Percentiles rank a stretch among this genome's conserved stretches.
These are phyloP conservation scores for Carlito syrichta DNA, from an alignment of 2,113 vertebrate species.

Conservation along the genomic window DNA sequence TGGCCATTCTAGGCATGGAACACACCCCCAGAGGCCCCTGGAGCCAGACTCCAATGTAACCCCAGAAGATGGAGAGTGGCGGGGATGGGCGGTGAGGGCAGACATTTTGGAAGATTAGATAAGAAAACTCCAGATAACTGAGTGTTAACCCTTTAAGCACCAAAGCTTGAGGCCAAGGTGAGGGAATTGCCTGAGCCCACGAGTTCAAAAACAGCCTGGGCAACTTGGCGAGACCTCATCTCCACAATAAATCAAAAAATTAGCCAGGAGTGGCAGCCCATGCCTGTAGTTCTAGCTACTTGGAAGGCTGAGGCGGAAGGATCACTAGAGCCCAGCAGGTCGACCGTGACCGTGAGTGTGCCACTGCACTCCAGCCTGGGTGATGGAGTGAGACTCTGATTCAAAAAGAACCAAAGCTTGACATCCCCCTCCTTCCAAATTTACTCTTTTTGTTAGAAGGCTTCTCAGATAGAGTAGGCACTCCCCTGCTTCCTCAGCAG, in stretches of 20 bases:
- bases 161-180: background rate
- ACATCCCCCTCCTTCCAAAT: rapidly evolving
- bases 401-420: background rate
- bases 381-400: too few species aligned
- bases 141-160: background rate
- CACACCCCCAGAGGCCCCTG: background rate
- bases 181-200: too few species aligned
- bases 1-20: background rate
- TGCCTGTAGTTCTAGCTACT: too few species aligned
- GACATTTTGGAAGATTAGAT: background rate
- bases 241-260: too few species aligned
- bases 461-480: background rate
- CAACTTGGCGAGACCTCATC: too few species aligned
- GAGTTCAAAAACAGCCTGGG: too few species aligned
- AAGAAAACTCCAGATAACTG: background rate
- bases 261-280: too few species aligned
- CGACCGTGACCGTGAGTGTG: too few species aligned
- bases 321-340: too few species aligned
- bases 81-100: background rate
- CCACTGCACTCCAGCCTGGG: too few species aligned
- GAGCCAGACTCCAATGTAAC: background rate
- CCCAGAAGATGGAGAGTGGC: background rate
- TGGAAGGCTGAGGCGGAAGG: too few species aligned
- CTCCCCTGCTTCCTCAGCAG: background rate
- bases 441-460: background rate